Percentiles rank a stretch among this genome's conserved stretches.
Conservation (phyloP, 2,888 invertebrate species). For the Pristionchus entomophagus region DNA sequence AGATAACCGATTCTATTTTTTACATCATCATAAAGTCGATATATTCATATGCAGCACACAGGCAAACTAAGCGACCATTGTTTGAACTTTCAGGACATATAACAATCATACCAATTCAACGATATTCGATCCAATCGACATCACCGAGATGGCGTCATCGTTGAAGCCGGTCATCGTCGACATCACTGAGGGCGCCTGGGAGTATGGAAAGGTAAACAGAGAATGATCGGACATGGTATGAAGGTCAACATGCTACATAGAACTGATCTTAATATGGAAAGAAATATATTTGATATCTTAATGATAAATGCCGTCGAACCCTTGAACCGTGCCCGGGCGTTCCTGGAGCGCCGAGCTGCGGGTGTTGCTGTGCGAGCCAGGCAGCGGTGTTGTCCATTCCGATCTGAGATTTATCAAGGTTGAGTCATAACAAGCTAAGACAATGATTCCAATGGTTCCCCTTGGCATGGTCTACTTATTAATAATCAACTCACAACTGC, state of each 20-base stretch:
- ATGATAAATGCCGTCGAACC: too few relatives aligned
- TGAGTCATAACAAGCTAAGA: too few relatives aligned
- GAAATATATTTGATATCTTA: too few relatives aligned
- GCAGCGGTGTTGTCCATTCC: neutral
- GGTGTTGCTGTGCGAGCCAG: neutral
- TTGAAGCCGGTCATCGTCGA: neutral
- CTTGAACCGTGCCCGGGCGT: neutral
- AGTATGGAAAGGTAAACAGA: neutral
- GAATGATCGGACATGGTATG: neutral
- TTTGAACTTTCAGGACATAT: too few relatives aligned
- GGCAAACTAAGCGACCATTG: too few relatives aligned
- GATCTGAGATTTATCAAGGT: neutral
- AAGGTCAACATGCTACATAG: neutral
- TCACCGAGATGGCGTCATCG: neutral
- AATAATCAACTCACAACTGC: neutral
- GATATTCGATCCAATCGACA: neutral
- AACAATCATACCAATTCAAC: neutral
- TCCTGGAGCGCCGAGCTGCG: neutral
- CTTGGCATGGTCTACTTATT: too few relatives aligned
- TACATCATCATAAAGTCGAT: too few relatives aligned
- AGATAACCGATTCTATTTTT: too few relatives aligned
- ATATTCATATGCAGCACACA: too few relatives aligned
- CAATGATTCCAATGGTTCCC: too few relatives aligned
- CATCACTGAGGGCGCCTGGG: neutral
- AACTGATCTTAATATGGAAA: too few relatives aligned